Percentiles rank a stretch among this genome's conserved stretches.
These are phyloP conservation scores for Cygnus atratus DNA, from an alignment of 2,113 vertebrate species.

Conservation along the genomic window DNA sequence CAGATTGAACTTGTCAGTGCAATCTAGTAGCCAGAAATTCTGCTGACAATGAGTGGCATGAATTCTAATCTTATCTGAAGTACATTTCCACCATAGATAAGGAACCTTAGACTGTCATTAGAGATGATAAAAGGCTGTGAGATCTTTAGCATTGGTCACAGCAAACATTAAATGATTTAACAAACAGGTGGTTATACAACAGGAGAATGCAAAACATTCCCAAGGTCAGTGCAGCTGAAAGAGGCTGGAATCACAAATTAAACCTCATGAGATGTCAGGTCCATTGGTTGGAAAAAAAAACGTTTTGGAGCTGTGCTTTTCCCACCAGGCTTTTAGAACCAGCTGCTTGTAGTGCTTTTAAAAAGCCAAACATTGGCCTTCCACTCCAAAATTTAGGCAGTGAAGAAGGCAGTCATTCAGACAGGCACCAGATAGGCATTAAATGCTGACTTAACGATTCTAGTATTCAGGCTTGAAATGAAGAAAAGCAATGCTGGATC, in stretches of 20 bases:
- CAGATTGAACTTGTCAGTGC: slow-evolving; percentile 43
- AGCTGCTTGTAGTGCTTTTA: background rate
- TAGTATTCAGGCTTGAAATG: background rate
- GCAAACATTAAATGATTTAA: slow-evolving; percentile 35
- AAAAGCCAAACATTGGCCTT: background rate
- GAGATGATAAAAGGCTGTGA: slow-evolving; percentile 65
- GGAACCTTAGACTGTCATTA: slow-evolving; percentile 39
- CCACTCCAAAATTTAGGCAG: background rate
- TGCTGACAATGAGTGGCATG: slow-evolving; percentile 59
- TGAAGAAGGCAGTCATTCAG: background rate
- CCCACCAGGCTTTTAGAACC: background rate
- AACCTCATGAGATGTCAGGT: background rate
- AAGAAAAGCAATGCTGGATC: background rate
- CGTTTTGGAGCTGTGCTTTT: background rate
- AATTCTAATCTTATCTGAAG: slow-evolving; percentile 54
- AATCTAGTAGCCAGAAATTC: slow-evolving; percentile 55
- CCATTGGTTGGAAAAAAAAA: background rate
- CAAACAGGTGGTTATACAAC: background rate
- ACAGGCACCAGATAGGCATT: background rate
- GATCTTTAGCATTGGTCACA: slow-evolving; percentile 30
- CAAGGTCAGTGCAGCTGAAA: slow-evolving; percentile 18
- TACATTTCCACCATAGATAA: slow-evolving; percentile 59
- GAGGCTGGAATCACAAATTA: background rate
- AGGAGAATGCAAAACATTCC: slow-evolving; percentile 9
- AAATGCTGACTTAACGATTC: background rate